Percentiles rank a stretch among this genome's conserved stretches.
These are phyloP conservation scores for Neoitamus cyanurus DNA, from an alignment of 2,888 invertebrate species.

Conservation along the genomic window DNA sequence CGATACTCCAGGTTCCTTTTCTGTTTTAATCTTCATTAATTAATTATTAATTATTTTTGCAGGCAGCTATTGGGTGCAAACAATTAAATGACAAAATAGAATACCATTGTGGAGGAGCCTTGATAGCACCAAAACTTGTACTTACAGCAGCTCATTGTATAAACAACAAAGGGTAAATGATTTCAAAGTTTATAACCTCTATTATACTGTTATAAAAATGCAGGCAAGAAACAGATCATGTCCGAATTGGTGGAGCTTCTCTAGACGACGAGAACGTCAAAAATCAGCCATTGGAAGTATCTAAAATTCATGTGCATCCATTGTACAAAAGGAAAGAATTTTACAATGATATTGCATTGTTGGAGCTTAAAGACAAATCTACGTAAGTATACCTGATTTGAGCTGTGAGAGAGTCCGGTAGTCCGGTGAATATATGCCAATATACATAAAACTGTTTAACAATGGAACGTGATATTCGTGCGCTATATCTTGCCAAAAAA, in stretches of 20 bases:
- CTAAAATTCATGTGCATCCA: constrained; percentile 26
- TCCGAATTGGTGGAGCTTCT: neutral
- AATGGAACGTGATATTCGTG: too few species aligned
- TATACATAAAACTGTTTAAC: too few species aligned
- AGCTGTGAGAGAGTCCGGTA: too few species aligned
- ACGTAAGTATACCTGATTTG: neutral
- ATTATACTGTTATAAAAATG: neutral
- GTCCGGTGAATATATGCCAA: too few species aligned
- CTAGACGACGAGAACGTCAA: neutral
- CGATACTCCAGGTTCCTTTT: too few species aligned
- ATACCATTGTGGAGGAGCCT: constrained; percentile 64
- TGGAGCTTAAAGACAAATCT: neutral
- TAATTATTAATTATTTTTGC: too few species aligned
- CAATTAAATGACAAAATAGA: neutral
- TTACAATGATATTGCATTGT: constrained; percentile 46
- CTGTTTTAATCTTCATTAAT: too few species aligned
- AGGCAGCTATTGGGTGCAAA: constrained; percentile 60
- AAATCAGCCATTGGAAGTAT: neutral
- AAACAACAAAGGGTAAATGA: neutral
- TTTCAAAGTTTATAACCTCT: neutral
- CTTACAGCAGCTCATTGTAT: constrained; percentile 62
- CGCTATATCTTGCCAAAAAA: too few species aligned
- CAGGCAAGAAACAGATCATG: neutral
- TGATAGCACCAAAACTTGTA: constrained; percentile 61
- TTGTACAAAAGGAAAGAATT: neutral